Percentiles rank a stretch among this genome's conserved stretches.
phyloP scores from a whole-genome alignment of 2,797 vertebrate species.

The Liasis olivaceus region DNA sequence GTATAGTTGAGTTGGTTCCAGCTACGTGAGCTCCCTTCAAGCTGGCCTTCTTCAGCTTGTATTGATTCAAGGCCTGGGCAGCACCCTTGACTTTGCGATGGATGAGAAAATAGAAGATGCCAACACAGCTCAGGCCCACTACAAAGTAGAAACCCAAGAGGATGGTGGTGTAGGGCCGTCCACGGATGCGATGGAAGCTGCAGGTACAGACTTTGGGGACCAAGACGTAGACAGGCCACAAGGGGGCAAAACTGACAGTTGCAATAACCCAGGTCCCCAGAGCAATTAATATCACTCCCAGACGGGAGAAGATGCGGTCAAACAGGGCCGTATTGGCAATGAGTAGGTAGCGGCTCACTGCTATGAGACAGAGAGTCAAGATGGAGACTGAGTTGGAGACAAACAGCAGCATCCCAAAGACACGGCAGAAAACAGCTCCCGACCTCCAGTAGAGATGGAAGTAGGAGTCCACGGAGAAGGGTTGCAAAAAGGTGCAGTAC shows the following conservation, averaged over 20 bases:
- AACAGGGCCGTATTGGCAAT: slow-evolving; percentile 77
- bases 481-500: slow-evolving; percentile 87
- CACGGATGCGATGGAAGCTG: slow-evolving; percentile 84
- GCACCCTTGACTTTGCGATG: slow-evolving; percentile 79
- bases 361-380: slow-evolving; percentile 85
- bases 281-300: slow-evolving; percentile 72
- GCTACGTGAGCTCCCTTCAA: slow-evolving; percentile 28
- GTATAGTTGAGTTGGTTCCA: neutral
- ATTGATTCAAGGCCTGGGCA: slow-evolving; percentile 75
- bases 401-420: slow-evolving; percentile 87
- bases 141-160: slow-evolving; percentile 85
- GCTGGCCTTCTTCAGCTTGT: slow-evolving; percentile 74
- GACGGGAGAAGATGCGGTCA: slow-evolving; percentile 76
- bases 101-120: slow-evolving; percentile 85
- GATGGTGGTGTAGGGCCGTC: slow-evolving; percentile 85
- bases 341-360: slow-evolving; percentile 83
- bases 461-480: slow-evolving; percentile 86
- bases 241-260: slow-evolving; percentile 80
- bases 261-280: slow-evolving; percentile 77
- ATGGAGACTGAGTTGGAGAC: slow-evolving; percentile 88
- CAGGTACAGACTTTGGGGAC: slow-evolving; percentile 89
- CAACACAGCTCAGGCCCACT: slow-evolving; percentile 81
- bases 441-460: slow-evolving; percentile 84
- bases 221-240: slow-evolving; percentile 82
- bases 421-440: slow-evolving; percentile 76